These are phyloP conservation scores for Nysson spinosus DNA, from an alignment of 2,888 invertebrate genomes.

Conservation along the genomic window DNA sequence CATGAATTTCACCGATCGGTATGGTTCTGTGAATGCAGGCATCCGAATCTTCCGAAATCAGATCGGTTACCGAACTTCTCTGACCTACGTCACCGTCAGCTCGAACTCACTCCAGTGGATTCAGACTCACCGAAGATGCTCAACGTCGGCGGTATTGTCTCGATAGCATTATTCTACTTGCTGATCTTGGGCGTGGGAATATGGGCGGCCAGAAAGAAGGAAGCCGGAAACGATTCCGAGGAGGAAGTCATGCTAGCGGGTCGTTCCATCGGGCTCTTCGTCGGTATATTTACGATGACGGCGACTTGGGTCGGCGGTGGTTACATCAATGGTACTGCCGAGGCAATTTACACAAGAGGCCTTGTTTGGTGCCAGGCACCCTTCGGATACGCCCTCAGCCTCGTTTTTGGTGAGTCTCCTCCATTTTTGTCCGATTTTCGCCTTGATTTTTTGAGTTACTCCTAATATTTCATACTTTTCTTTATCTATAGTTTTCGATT, in stretches of 20 bases:
- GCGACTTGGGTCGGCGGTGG: conserved; percentile 99
- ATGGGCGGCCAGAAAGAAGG: conserved; percentile 97
- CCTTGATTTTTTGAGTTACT: neutral
- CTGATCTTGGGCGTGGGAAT: conserved; percentile 97
- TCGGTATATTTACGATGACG: conserved; percentile 99
- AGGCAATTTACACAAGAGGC: conserved; percentile 95
- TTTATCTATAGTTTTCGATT: too few species aligned
- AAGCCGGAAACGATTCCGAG: conserved; percentile 91
- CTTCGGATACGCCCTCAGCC: conserved; percentile 97
- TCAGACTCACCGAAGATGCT: conserved; percentile 83
- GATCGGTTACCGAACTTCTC: conserved; percentile 71
- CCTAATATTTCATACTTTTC: too few species aligned
- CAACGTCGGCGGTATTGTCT: conserved; percentile 94
- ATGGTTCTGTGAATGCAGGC: conserved; percentile 56
- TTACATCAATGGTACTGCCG: conserved; percentile 99
- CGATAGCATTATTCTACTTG: conserved; percentile 97
- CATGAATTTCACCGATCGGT: too few species aligned
- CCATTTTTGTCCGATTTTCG: neutral
- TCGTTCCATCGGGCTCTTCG: conserved; percentile 96
- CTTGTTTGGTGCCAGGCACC: conserved; percentile 99
- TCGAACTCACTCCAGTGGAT: conserved; percentile 73
- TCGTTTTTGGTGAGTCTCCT: conserved; percentile 89
- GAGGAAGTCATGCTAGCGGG: conserved; percentile 99
- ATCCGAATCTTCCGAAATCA: conserved; percentile 71
- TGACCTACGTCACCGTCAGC: conserved; percentile 72